Evolutionary conservation across 1,140 invertebrate species (phyloP), one percentile per base, ranked within the genome.

Genomic region (Danaus plexippus): DNA sequence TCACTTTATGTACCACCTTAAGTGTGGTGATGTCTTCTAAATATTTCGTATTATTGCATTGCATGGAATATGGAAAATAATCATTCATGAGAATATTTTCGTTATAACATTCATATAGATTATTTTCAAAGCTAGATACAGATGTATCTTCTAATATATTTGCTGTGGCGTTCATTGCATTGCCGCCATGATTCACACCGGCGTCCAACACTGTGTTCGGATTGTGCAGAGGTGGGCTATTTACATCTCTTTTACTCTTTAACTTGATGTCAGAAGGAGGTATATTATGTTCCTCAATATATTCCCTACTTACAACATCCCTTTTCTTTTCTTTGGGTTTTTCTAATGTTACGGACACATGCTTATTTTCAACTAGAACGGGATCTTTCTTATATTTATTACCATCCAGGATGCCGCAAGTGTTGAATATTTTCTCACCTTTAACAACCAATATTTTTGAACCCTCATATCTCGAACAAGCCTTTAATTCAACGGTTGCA

Each of bases 401-500:
- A 61, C 92, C 90, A 57, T 95, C 91, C 58, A 94, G 80, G 56
- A 95, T 84, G 2, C 92, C 93, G 84, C 94, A 95, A 6, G 93
- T 94, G 58, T 91, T 89, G 12, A 95, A 80, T 73, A 92, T 91
- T 59, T 90, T 90, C 60, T 93, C 92, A 3, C 92, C 94, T 88
- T 93, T 92, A 0, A 95, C 92, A 2, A 95, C 92, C 57, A 95
- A 85, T 68, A 95, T 91, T 53, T 92, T 91, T 9, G 93, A 92
- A 54, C 94, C 94, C 67, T 92, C 88, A 81, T 90, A 93, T 80
- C 92, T 89, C 45, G 94, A 95, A 80, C 95, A 96, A 43, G 94
- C 91, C 64, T 93, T 93, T 9, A 96, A 82, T 49, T 89, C 89
- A 1, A 96, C 92, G 11, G 88, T 91, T 10, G 94, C 93, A 11